Evolutionary conservation across 2,113 vertebrate genomes (phyloP).

Genomic region (Empidonax alnorum): DNA sequence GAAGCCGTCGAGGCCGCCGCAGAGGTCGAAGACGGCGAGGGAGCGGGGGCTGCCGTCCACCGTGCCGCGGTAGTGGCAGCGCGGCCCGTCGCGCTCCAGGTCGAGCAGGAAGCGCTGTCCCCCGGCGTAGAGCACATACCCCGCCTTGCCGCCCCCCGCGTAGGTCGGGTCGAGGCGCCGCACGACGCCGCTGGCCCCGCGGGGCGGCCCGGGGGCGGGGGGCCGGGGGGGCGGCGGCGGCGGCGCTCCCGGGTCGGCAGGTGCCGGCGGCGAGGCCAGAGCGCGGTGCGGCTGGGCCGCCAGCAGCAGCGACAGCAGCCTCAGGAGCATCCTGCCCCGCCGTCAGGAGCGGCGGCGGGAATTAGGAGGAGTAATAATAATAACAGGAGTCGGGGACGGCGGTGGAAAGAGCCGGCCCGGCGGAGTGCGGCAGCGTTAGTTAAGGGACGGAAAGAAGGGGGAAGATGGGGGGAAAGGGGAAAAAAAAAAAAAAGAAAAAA

Average conservation of each 20-base stretch:
- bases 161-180: conserved; percentile 87
- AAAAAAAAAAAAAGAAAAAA: not conserved
- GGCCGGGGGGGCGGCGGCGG: not conserved
- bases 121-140: conserved; percentile 88
- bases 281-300: conserved; percentile 41
- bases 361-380: not conserved
- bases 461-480: not conserved
- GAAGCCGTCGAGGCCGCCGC: conserved; percentile 88
- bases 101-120: conserved; percentile 84
- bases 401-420: not conserved
- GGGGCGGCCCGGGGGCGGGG: not conserved
- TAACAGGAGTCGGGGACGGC: conserved; percentile 7
- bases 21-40: conserved; percentile 88
- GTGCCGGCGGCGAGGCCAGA: conserved; percentile 31
- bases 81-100: conserved; percentile 21
- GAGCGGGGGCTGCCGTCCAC: conserved; percentile 89
- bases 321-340: conserved; percentile 66
- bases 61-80: conserved; percentile 88
- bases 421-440: not conserved
- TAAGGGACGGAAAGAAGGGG: not conserved
- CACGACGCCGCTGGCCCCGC: conserved; percentile 77
- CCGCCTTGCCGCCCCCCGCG: conserved; percentile 87
- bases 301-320: conserved; percentile 65
- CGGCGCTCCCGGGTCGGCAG: conserved; percentile 42
- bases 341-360: not conserved